Base-by-base conservation (phyloP, 2,113 vertebrate genomes). In the Phaethon lepturus region DNA sequence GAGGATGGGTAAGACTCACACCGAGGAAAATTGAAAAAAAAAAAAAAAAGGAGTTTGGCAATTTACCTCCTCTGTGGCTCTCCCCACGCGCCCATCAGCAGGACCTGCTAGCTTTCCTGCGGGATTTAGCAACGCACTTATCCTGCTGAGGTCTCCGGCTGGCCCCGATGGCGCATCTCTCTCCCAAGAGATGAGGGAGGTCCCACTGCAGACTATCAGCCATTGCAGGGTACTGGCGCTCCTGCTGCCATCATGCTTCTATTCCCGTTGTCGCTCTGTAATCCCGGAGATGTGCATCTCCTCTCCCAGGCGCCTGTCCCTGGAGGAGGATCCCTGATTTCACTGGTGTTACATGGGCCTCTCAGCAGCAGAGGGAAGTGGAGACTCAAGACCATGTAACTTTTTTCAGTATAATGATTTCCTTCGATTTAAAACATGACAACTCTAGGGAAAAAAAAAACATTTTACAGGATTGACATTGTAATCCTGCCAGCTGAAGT, bases 261-360 rank as follows among this genome's bases (percentile, higher is more conserved):
- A 63, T 68, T 90, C 55, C 47, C 23, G 2, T 23, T 50, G 50
- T 72, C 3, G 2, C 52, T 74, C 55, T 67, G 26, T 76, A 76
- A 86, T 58, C 22, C 55, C 11, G 14, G 63, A 49, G 28, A 20
- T 0, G 0, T 42, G 22, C 19, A 45, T 49, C 63, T 82, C 44
- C 62, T 55, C 38, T 55, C 72, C 1, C 0, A 59, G 33, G 47
- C 7, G 11, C 28, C 87, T 77, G 38, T 45, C 26, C 47, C 31
- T 47, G 28, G 40, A 53, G 40, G 42, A 25, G 11, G 26, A 76
- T 28, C 23, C 50, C 38, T 13, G 12, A 17, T 91, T 91, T 68
- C 1, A 0, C 44, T 12, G 1, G 6, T 0, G 0, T 69, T 86
- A 45, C 1, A 0, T 28, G 1, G 1, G 15, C 1, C 0, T 63